Conservation (phyloP, 2,888 invertebrate genomes). For the Cheilosia variabilis region DNA sequence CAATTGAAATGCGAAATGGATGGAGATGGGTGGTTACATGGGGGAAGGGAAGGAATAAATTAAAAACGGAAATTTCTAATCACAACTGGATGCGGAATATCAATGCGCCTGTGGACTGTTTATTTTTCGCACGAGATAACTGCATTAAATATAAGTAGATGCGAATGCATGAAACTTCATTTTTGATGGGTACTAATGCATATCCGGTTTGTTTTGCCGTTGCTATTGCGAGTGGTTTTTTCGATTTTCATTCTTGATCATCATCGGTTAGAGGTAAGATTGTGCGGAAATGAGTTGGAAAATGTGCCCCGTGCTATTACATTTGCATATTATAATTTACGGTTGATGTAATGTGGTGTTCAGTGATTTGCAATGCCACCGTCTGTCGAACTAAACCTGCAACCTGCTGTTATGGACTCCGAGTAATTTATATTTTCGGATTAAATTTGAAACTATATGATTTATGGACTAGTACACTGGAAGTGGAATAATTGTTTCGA, state of each 20-base stretch:
- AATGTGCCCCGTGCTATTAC: neutral
- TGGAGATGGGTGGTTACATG: neutral
- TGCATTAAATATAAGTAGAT: slow-evolving; percentile 4
- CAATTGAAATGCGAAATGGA: neutral
- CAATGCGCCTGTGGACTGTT: neutral
- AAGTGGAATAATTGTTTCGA: too few species aligned
- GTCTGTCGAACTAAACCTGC: too few species aligned
- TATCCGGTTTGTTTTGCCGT: neutral
- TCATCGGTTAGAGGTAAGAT: neutral
- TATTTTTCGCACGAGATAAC: neutral
- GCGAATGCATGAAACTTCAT: slow-evolving; percentile 1
- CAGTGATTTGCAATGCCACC: too few species aligned
- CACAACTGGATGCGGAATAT: slow-evolving; percentile 1
- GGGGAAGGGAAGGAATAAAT: neutral
- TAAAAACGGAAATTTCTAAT: slow-evolving; percentile 22
- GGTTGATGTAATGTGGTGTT: too few species aligned
- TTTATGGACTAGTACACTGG: too few species aligned
- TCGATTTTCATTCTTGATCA: neutral
- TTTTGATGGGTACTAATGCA: neutral
- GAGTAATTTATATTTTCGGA: too few species aligned
- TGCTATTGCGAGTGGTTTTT: neutral
- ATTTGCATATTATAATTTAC: too few species aligned
- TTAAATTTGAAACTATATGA: too few species aligned
- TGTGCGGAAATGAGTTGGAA: neutral
- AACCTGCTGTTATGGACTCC: too few species aligned